Base-by-base conservation (phyloP, 2,888 invertebrate species). In the Aquatica leii region DNA sequence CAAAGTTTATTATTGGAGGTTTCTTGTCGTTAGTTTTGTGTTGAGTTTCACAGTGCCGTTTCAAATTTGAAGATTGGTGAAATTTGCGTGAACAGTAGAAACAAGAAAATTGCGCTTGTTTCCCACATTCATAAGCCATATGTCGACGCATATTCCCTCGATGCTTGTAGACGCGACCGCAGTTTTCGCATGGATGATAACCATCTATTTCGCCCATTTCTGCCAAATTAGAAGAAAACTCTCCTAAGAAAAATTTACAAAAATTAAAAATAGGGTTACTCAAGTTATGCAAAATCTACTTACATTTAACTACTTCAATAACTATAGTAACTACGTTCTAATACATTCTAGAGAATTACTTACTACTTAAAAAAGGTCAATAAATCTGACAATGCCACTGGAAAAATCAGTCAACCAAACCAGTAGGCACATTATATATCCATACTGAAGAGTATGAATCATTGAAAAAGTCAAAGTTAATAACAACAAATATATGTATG, bases 41-140 rank as follows among this genome's bases (percentile, higher is more conserved):
- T 37, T 52, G 52, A 18, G 52, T 52, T 37, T 52, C 52, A 15
- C 52, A 52, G 15, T 58, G 58, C 12, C 49, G 17, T 18, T 58
- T 43, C 12, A 58, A 40, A 58, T 50, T 58, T 14, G 40, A 40
- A 2, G 34, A 21, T n/a, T 58, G 58, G 15, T 50, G 43, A 50
- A 58, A 58, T 15, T 34, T 40, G 5, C 40, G 24, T 2, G 18
- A 18, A 8, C 51, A 49, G 9, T 53, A 57, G 12, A 24, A 21
- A 51, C 76, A 76, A 17, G 52, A 55, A 52, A 74, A 75, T 5
- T 64, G 60, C 2, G 73, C 67, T 48, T 69, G 62, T 18, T 68
- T 69, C 1, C 88, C 88, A 73, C 89, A 89, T 74, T 88, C 88
- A 76, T 92, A 92, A 73, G 91, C 43, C 41, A 54, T 54, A 43